Percentiles rank a stretch among this genome's conserved stretches.
These are phyloP conservation scores for Terrapene triunguis DNA, from an alignment of 2,113 vertebrate genomes.

Conservation along the genomic window DNA sequence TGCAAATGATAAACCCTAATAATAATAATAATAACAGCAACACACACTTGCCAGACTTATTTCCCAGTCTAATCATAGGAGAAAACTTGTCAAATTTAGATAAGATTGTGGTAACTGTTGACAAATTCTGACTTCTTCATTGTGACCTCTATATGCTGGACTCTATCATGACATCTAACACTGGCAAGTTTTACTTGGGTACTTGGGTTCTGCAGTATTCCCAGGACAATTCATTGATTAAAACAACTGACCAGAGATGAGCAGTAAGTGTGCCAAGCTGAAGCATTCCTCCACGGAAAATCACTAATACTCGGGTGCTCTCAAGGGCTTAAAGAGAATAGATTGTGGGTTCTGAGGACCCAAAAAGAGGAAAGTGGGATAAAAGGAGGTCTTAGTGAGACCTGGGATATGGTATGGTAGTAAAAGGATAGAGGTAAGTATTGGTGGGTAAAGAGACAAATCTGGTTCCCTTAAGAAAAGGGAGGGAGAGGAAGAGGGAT, in stretches of 20 bases:
- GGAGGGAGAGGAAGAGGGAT: not conserved
- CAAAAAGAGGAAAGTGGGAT: accelerated
- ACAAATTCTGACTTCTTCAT: not conserved
- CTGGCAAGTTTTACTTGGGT: not conserved
- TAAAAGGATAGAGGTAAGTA: accelerated
- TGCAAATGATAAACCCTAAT: not conserved
- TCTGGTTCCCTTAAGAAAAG: not conserved
- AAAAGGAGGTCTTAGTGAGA: not conserved
- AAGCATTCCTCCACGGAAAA: not conserved
- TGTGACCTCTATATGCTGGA: not conserved
- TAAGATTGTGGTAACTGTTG: not conserved
- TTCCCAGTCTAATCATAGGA: not conserved
- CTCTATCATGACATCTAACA: not conserved
- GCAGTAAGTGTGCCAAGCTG: not conserved
- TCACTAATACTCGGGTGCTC: not conserved
- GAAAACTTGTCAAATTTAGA: not conserved
- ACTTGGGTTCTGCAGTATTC: not conserved
- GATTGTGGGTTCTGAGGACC: not conserved
- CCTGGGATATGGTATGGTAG: not conserved
- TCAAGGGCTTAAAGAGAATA: too few species aligned
- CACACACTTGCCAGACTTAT: not conserved
- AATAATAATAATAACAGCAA: not conserved
- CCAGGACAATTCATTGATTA: not conserved
- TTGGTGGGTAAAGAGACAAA: not conserved
- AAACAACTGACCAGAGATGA: not conserved